phyloP scores from a whole-genome alignment of 2,888 invertebrate genomes.

The Malthinus flaveolus region DNA sequence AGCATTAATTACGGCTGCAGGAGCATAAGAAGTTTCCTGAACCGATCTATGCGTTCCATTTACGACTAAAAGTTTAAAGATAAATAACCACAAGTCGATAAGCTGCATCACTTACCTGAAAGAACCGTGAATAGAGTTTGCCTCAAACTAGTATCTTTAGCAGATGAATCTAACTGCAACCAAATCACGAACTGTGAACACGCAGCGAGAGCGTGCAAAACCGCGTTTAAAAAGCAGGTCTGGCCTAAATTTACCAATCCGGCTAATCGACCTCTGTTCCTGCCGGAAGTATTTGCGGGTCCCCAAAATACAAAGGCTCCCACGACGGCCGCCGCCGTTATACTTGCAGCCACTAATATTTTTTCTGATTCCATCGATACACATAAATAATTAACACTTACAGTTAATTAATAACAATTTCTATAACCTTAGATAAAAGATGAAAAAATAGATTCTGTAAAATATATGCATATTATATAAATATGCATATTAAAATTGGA shows the following conservation, averaged over 20 bases:
- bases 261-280: conserved; percentile 69
- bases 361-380: conserved; percentile 70
- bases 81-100: no score
- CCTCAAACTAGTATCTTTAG: conserved; percentile 71
- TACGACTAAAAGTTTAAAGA: conserved; percentile 58
- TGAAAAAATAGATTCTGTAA: no score
- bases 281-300: conserved; percentile 64
- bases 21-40: conserved; percentile 64
- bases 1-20: conserved; percentile 72
- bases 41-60: conserved; percentile 73
- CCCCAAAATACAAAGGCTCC: conserved; percentile 86
- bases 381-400: not conserved
- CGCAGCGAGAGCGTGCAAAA: conserved; percentile 87
- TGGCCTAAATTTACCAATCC: conserved; percentile 90
- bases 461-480: no score
- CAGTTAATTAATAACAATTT: not conserved
- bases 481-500: no score
- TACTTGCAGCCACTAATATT: conserved; percentile 76
- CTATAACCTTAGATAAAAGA: not conserved
- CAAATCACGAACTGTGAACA: conserved; percentile 83
- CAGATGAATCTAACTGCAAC: conserved; percentile 69
- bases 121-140: conserved; percentile 74
- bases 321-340: conserved; percentile 79
- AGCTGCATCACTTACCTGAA: conserved; percentile 60
- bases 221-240: conserved; percentile 90